Base-by-base conservation (phyloP, 2,113 vertebrate genomes). In the Uria lomvia region DNA sequence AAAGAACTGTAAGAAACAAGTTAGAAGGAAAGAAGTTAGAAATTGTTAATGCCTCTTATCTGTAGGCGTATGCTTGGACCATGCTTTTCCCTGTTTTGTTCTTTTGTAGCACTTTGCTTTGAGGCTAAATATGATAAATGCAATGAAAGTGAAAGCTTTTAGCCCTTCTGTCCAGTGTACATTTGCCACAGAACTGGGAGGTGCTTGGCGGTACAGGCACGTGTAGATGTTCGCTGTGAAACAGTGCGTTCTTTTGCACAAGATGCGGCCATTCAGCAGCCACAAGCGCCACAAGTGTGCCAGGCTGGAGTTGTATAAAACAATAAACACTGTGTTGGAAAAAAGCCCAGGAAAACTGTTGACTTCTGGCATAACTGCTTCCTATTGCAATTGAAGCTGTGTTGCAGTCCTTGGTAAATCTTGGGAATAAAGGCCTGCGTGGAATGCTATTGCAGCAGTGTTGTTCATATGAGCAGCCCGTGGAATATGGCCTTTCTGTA, bases 291-390 rank as follows among this genome's bases (percentile, higher is more conserved):
- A 17, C 55, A n/a, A 70, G 86, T 29, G 15, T 91, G 77, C 85
- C 60, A 86, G 90, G 75, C 82, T 85, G 80, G 58, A 88, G 59
- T 30, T 43, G 45, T 32, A 6, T 68, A 49, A 83, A 87, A 91
- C 79, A 94, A 89, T 81, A 73, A 95, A 94, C 74, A 74, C 34
- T 70, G 53, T 23, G 34, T 22, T 96, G 95, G 97, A 95, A 96
- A 87, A 65, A 78, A 71, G 93, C 95, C 90, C 85, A n/a, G 91
- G 82, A 85, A 96, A 94, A 96, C 75, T 96, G 93, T 97, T 91
- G 94, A 76, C 94, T 91, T 95, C 93, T 63, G 88, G 59, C 74
- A 52, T 74, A 92, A 93, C 95, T 77, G 87, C 78, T 97, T 97
- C 91, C 85, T 94, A 36, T 52, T 82, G 90, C 59, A 94, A 40